phyloP scores from a whole-genome alignment of 2,888 invertebrate genomes.

The Troides helena region DNA sequence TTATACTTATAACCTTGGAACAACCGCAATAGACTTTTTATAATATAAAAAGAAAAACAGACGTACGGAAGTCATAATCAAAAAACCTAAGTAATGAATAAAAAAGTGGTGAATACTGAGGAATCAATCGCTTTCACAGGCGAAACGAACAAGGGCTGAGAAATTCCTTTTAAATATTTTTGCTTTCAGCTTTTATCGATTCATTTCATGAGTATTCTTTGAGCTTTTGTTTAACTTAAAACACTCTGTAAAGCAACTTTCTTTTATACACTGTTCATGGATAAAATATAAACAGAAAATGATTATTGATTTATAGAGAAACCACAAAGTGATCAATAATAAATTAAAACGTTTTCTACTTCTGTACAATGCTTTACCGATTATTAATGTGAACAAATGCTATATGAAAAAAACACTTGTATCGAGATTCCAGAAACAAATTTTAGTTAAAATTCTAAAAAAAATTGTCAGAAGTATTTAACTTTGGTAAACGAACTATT shows the following conservation, averaged over 20 bases:
- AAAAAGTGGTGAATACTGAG: slow-evolving; percentile 5
- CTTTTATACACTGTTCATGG: background rate
- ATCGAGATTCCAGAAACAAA: too few species aligned
- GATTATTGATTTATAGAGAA: background rate
- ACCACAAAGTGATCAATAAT: too few species aligned
- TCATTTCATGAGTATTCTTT: slow-evolving; percentile 11
- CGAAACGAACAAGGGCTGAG: slow-evolving; percentile 17
- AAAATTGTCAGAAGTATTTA: too few species aligned
- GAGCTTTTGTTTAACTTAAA: slow-evolving; percentile 14
- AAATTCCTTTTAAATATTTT: slow-evolving; percentile 21
- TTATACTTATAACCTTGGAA: background rate
- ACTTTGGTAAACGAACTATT: too few species aligned
- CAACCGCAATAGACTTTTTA: background rate
- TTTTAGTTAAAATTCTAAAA: too few species aligned
- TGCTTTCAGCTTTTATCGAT: slow-evolving; percentile 20
- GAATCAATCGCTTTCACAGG: slow-evolving; percentile 7
- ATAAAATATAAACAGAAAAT: background rate
- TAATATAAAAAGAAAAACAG: background rate
- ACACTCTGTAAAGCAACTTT: slow-evolving; percentile 6
- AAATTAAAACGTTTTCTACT: too few species aligned
- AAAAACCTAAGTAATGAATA: background rate
- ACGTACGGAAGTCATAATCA: background rate
- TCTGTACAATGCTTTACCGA: too few species aligned
- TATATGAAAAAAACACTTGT: too few species aligned
- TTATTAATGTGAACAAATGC: too few species aligned